Evolutionary conservation across 2,888 invertebrate species (phyloP).

Genomic region (Coelopa pilipes): DNA sequence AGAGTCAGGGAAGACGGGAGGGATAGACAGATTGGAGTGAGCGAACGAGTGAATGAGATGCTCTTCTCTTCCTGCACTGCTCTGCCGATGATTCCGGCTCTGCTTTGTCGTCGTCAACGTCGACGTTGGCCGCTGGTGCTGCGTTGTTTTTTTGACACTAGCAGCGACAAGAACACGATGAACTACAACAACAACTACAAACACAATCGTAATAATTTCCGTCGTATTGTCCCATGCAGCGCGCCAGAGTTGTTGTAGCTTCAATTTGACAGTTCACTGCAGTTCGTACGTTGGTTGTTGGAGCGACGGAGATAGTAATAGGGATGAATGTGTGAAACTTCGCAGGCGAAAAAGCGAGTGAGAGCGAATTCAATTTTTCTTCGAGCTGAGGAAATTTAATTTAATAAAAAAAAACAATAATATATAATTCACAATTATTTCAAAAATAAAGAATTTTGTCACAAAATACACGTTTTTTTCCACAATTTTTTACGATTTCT

Average conservation of each 20-base stretch:
- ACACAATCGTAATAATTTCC: slow-evolving; percentile 3
- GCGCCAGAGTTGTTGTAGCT: slow-evolving; percentile 2
- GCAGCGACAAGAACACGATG: slow-evolving; percentile 16
- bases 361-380: too few relatives aligned
- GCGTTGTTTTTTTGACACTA: background rate
- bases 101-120: background rate
- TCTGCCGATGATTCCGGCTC: background rate
- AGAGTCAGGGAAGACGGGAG: background rate
- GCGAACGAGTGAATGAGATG: background rate
- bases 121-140: slow-evolving; percentile 3
- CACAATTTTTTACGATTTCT: too few relatives aligned
- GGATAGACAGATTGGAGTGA: background rate
- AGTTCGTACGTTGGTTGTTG: slow-evolving; percentile 29
- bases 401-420: too few relatives aligned
- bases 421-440: too few relatives aligned
- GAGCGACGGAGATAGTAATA: slow-evolving; percentile 47
- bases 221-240: slow-evolving; percentile 14
- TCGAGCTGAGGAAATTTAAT: too few relatives aligned
- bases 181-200: too few relatives aligned
- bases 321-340: slow-evolving; percentile 39
- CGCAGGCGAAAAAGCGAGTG: too few relatives aligned
- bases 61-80: background rate
- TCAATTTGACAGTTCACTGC: slow-evolving; percentile 29
- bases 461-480: slow-evolving; percentile 3
- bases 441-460: too few relatives aligned